Evolutionary conservation across 2,888 invertebrate species (phyloP).

Genomic region (Cephus runcator): DNA sequence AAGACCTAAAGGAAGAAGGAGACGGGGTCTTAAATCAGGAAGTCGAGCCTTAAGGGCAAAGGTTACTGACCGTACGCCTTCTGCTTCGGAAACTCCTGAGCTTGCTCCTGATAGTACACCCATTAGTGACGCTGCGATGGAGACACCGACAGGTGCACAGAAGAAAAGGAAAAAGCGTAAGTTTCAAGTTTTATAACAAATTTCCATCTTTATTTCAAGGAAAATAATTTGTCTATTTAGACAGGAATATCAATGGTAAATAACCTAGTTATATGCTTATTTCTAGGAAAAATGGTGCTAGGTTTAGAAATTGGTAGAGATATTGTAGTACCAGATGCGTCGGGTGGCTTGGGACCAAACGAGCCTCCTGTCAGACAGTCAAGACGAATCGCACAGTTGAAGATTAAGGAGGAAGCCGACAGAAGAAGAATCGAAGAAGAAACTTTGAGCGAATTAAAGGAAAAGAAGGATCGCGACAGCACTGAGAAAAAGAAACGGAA

Average conservation of each 20-base stretch:
- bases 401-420: conserved; percentile 88
- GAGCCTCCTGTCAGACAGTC: conserved; percentile 79
- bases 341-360: conserved; percentile 42
- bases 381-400: conserved; percentile 86
- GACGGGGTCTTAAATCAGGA: conserved; percentile 41
- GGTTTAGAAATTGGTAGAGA: conserved; percentile 67
- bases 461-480: conserved; percentile 66
- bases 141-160: conserved; percentile 21
- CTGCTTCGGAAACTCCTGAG: not conserved
- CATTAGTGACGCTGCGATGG: conserved; percentile 8
- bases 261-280: conserved; percentile 3
- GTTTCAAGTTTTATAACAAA: conserved; percentile 6
- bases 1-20: conserved; percentile 40
- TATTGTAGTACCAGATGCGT: conserved; percentile 35
- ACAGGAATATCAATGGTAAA: not conserved
- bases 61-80: conserved; percentile 24
- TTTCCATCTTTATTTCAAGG: not conserved
- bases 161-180: conserved; percentile 52
- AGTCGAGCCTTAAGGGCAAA: conserved; percentile 28
- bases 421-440: conserved; percentile 79
- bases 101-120: not conserved
- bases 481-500: conserved; percentile 59
- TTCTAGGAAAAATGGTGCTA: conserved; percentile 64
- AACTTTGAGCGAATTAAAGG: conserved; percentile 75
- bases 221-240: not conserved